phyloP scores from a whole-genome alignment of 1,140 invertebrate genomes.

The Drosophila saltans region DNA sequence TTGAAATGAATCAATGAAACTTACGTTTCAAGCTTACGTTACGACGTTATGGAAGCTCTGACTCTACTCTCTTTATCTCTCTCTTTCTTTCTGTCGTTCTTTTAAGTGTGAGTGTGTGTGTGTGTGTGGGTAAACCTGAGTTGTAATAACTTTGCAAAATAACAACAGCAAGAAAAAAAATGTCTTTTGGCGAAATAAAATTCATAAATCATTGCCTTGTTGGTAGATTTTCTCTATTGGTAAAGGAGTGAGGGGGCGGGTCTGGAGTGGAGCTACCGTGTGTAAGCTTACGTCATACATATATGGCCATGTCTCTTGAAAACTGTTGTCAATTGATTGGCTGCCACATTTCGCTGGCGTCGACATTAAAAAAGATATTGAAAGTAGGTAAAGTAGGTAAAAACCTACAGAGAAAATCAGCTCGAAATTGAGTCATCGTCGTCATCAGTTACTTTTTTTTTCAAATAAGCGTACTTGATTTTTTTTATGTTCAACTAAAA shows the following conservation, averaged over 20 bases:
- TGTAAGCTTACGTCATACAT: slow-evolving; percentile 67
- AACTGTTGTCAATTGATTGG: slow-evolving; percentile 70
- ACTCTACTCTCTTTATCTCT: not conserved
- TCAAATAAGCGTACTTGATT: no score
- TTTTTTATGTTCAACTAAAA: no score
- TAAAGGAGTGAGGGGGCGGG: slow-evolving; percentile 26
- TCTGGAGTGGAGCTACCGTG: slow-evolving; percentile 46
- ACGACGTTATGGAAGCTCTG: not conserved
- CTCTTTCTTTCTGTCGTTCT: not conserved
- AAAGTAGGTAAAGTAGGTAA: slow-evolving; percentile 69
- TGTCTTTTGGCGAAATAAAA: slow-evolving; percentile 46
- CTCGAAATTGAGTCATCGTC: slow-evolving; percentile 40
- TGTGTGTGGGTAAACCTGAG: slow-evolving; percentile 46
- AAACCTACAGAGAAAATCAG: slow-evolving; percentile 6
- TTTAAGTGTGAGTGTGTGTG: slow-evolving; percentile 16
- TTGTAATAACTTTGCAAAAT: slow-evolving; percentile 64
- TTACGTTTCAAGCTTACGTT: slow-evolving; percentile 36
- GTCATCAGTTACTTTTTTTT: not conserved
- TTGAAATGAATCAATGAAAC: slow-evolving; percentile 27
- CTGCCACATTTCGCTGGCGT: slow-evolving; percentile 56
- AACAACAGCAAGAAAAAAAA: slow-evolving; percentile 9
- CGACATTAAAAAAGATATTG: slow-evolving; percentile 56
- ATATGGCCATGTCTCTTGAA: slow-evolving; percentile 75
- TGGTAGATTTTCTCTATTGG: slow-evolving; percentile 32
- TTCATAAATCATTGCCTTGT: slow-evolving; percentile 62